Evolutionary conservation across 2,888 invertebrate species (phyloP), one percentile per base, ranked within the genome.

Genomic region (Pogonocherus hispidulus): DNA sequence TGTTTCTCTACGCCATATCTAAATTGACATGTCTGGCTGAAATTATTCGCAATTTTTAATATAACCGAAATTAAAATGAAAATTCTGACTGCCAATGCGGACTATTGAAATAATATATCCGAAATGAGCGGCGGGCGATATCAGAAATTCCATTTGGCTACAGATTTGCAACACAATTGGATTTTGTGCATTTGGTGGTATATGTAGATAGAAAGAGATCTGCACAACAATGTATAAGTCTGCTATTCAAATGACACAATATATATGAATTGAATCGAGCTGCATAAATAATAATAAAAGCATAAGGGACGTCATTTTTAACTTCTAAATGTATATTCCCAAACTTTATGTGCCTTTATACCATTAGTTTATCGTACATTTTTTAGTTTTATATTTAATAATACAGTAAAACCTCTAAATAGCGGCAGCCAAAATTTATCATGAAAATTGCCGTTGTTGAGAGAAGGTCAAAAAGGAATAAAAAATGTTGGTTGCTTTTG

Each of bases 51-150:
- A 41, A 16, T 41, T 14, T 41, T n/a, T 16, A 32, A 32, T 32
- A 6, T 8, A 41, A 41, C 16, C n/a, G 41, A 41, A 41, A 41
- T 41, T 41, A 41, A 41, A 41, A 41, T 41, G 41, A 41, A n/a
- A 52, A 32, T 32, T 22, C 3, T 19, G 14, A 32, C 49, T 9
- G 14, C 9, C 14, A 18, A 20, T 18, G 6, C 9, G 19, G 35
- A 35, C 27, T 46, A 59, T 20, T 47, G 14, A 19, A 32, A 59
- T 46, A 47, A 47, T 59, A 47, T 47, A 59, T 19, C 27, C 27
- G 18, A 27, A 47, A 59, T 59, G 16, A 46, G 32, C 23, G 8
- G n/a, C 6, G 11, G 1, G 20, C 18, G 18, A 46, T 59, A 59
- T 59, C 47, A 46, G 32, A 41, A 47, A 59, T 32, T 59, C 27